These are phyloP conservation scores for Protophormia terraenovae DNA, from an alignment of 2,888 invertebrate genomes.

Conservation along the genomic window DNA sequence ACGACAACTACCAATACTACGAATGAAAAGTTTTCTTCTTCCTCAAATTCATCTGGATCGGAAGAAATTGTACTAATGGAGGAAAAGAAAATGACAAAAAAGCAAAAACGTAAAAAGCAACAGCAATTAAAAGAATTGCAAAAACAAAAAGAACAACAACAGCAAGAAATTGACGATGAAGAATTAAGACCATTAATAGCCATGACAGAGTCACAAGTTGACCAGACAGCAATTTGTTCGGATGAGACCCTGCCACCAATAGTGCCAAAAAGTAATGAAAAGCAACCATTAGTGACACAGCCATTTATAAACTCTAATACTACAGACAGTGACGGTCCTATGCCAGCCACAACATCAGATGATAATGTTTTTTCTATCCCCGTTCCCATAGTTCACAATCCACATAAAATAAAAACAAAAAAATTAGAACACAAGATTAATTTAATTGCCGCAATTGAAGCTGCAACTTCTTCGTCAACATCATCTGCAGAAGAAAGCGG, in stretches of 20 bases:
- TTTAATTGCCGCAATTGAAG: constrained; percentile 78
- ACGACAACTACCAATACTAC: constrained; percentile 66
- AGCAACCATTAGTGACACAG: constrained; percentile 49
- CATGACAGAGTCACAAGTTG: constrained; percentile 75
- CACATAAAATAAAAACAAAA: constrained; percentile 77
- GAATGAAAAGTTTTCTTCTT: constrained; percentile 73
- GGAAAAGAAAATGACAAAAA: constrained; percentile 75
- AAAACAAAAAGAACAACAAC: constrained; percentile 64
- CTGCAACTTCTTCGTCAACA: constrained; percentile 78
- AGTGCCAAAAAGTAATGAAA: constrained; percentile 2
- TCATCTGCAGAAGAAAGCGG: constrained; percentile 79
- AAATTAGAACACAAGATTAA: constrained; percentile 79
- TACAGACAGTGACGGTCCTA: constrained; percentile 76
- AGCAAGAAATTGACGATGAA: constrained; percentile 73
- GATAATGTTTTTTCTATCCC: constrained; percentile 70
- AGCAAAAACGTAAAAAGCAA: constrained; percentile 73
- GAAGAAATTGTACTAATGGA: constrained; percentile 74
- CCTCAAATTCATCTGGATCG: constrained; percentile 74
- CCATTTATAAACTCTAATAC: constrained; percentile 70
- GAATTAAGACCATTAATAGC: constrained; percentile 80
- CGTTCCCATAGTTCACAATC: constrained; percentile 62
- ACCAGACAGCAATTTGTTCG: constrained; percentile 9
- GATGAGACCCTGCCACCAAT: background rate
- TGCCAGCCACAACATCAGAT: constrained; percentile 78
- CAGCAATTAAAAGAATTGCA: constrained; percentile 69